Base-by-base conservation (phyloP, 2,113 vertebrate species). In the Mus pahari region DNA sequence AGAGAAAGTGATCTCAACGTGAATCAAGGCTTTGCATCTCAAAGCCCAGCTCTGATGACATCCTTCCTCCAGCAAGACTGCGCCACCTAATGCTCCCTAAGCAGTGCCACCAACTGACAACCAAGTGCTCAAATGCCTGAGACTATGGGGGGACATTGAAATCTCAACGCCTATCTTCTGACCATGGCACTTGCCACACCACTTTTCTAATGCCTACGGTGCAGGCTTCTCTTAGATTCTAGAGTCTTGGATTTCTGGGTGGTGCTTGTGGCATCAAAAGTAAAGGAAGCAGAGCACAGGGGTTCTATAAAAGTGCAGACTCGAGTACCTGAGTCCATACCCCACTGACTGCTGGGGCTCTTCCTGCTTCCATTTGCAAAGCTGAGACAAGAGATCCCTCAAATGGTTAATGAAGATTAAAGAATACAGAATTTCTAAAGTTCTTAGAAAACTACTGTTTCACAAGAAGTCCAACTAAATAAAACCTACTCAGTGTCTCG, bases 401-500 rank as follows among this genome's bases (percentile, higher is more conserved):
- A 73, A 19, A 24, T 42, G 14, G 70, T 82, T 95, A 86, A 42
- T 77, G 14, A 83, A 93, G 53, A 83, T 58, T 64, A 87, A 87
- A 90, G 78, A 71, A 92, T 50, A 24, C 58, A 74, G 39, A 82
- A 70, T 86, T 81, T 75, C 66, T 26, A 62, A 75, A 95, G 86
- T 86, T 89, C 28, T 92, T 74, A 73, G 45, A 68, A 86, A 89
- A 92, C 50, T 58, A 28, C 26, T 68, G 28, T 45, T 62, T 89
- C 9, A 4, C 45, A 86, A 28, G 48, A 92, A 86, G 66, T 75
- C 73, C 90, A 55, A 55, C 64, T 81, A 94, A 86, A 74, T 89
- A 89, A 92, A 86, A 68, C 66, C 66, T 82, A 60, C 6, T 31
- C 73, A 62, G 2, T 36, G 26, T 20, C 50, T 84, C 22, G 20